Percentiles rank a stretch among this genome's conserved stretches.
These are phyloP conservation scores for Drosophila mauritiana DNA, from an alignment of 1,140 invertebrate species.

Conservation along the genomic window DNA sequence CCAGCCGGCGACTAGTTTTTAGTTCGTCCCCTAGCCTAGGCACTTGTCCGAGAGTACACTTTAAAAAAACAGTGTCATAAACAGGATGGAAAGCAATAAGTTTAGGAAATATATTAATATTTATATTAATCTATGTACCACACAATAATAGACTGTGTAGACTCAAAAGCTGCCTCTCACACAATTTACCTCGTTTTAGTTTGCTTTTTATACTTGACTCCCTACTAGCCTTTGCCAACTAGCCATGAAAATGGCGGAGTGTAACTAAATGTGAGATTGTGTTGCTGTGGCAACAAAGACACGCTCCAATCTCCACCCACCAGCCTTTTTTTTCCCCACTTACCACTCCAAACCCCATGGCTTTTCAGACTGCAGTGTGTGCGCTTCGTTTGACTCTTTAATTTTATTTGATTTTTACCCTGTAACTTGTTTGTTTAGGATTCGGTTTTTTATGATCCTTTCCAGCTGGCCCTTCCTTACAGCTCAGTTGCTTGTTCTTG, in stretches of 20 bases:
- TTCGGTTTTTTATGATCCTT: constrained; percentile 24
- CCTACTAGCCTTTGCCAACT: constrained; percentile 43
- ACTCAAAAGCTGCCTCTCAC: constrained; percentile 1
- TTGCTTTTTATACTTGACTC: constrained; percentile 35
- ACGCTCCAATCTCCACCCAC: constrained; percentile 28
- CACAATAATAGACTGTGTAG: constrained; percentile 2
- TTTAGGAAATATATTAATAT: no score
- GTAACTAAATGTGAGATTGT: constrained; percentile 18
- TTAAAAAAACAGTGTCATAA: neutral
- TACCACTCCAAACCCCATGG: neutral
- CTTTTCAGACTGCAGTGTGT: constrained; percentile 32
- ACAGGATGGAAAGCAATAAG: no score
- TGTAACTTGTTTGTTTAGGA: constrained; percentile 61
- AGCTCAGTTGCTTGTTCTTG: neutral
- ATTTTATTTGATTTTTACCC: constrained; percentile 65
- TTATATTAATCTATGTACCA: no score
- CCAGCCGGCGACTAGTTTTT: constrained; percentile 52
- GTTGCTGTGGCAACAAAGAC: constrained; percentile 42
- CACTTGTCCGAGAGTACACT: constrained; percentile 31
- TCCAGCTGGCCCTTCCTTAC: constrained; percentile 23
- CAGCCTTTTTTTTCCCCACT: constrained; percentile 10
- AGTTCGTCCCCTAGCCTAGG: constrained; percentile 10
- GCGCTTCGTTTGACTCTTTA: constrained; percentile 59
- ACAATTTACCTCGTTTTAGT: constrained; percentile 9
- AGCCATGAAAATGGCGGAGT: constrained; percentile 38